Base-by-base conservation (phyloP, 1,140 invertebrate genomes). In the Sycobia sp. region DNA sequence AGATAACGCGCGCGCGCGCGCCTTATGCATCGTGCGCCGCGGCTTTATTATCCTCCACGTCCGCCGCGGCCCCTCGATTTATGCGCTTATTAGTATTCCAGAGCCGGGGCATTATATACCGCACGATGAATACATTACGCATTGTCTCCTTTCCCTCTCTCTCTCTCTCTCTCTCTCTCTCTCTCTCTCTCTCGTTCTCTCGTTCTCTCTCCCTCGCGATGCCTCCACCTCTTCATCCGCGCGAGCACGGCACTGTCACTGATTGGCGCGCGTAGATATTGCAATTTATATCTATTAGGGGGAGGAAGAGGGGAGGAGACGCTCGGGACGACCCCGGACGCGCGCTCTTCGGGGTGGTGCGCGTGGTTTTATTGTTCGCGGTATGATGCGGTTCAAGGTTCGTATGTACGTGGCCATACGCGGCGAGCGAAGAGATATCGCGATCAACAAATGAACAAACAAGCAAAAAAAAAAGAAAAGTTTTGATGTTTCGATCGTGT, bases 11-110 rank as follows among this genome's bases (percentile, higher is more conserved):
- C 8, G 10, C 16, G 49, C 39, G n/a, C 25, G 46, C 34, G n/a
- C n/a, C n/a, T n/a, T n/a, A n/a, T n/a, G n/a, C n/a, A n/a, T n/a
- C n/a, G n/a, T n/a, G n/a, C n/a, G n/a, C n/a, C n/a, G n/a, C n/a
- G n/a, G 32, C 36, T 59, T 60, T 60, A 51, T 60, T 60, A 60
- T 60, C 38, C 20, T 47, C 22, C 20, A 23, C 39, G 41, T 18
- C 39, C 23, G 11, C 2, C 14, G 49, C n/a, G 20, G n/a, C n/a
- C n/a, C n/a, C 32, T 23, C 43, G 61, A 56, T 56, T 62, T 62
- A 55, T 49, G 51, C 43, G 51, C 61, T 62, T 62, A 62, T 62
- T 62, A 62, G 59, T 62, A 62, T 62, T 46, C 59, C 41, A n/a
- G 25, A 47, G 41, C 47, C n/a, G n/a, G 36, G 27, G 23, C 29